These are phyloP conservation scores for Calameuta filiformis DNA, from an alignment of 2,888 invertebrate genomes.

Conservation along the genomic window DNA sequence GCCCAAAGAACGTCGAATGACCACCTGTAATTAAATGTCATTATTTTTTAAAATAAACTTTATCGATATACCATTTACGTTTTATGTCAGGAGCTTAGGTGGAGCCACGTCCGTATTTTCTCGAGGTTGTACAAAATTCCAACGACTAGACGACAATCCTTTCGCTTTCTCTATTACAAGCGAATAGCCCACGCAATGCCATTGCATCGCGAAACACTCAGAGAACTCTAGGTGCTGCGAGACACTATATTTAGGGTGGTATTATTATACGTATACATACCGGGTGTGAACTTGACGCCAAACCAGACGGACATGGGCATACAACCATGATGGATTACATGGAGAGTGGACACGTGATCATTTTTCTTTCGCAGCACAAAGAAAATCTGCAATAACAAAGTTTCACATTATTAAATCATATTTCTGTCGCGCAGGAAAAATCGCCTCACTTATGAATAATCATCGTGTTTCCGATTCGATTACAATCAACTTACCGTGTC, in stretches of 20 bases:
- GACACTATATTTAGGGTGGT: not conserved
- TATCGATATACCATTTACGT: not conserved
- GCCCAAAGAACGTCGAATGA: conserved; percentile 95
- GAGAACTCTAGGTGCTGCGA: not conserved
- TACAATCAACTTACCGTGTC: conserved; percentile 82
- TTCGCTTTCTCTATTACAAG: not conserved
- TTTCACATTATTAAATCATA: conserved; percentile 10
- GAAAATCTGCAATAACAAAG: conserved; percentile 78
- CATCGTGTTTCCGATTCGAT: not conserved
- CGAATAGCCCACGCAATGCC: not conserved
- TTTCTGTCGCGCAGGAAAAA: not conserved
- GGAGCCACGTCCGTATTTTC: not conserved
- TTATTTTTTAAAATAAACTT: not conserved
- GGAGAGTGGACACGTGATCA: conserved; percentile 91
- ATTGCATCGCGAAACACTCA: not conserved
- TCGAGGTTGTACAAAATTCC: not conserved
- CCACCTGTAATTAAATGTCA: conserved; percentile 73
- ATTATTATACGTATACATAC: conserved; percentile 64
- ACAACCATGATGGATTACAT: conserved; percentile 96
- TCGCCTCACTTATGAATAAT: not conserved
- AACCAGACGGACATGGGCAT: conserved; percentile 99
- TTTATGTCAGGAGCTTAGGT: not conserved
- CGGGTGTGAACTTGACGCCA: conserved; percentile 95
- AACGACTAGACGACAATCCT: not conserved
- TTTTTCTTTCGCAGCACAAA: conserved; percentile 95